Evolutionary conservation across 2,113 vertebrate genomes (phyloP), one percentile per base, ranked within the genome.

Genomic region (Morone saxatilis): DNA sequence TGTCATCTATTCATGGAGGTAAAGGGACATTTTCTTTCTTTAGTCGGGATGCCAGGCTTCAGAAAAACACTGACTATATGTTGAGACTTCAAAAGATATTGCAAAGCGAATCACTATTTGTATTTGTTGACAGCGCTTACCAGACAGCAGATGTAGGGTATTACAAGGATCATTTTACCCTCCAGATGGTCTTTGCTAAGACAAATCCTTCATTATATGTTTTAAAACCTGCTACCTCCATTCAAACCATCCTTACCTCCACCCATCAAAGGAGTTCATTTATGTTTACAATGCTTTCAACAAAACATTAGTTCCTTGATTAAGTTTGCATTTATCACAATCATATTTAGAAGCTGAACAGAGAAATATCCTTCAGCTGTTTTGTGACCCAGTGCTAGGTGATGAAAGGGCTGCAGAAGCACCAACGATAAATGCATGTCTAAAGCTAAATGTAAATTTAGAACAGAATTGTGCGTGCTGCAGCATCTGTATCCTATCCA

Each of bases 401-500:
- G 31, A 56, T 71, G 7, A 54, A 51, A 59, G 19, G 54, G n/a
- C 54, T 40, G 41, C 69, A 51, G 22, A 43, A 68, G 67, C 17
- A 36, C 17, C 48, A 10, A 9, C 25, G 8, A 36, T n/a, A 22
- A 38, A 51, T 47, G 20, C 13, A 31, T 62, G 17, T 63, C 22
- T 25, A 11, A 54, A 61, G 45, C 50, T 50, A 76, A 50, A 71
- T 60, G 22, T 51, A 54, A 51, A 66, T 76, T 25, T 0, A 12
- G 75, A 51, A 71, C 31, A 56, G 9, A 66, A 20, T 1, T 43
- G 7, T 19, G 5, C 45, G 25, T 9, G 4, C 25, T 69, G 48
- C 59, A 63, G 45, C 86, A 76, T 89, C 9, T 90, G 50, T 71
- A 70, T 68, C 54, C 22, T 4, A 67, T 81, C 38, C 62, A 77